Conservation (phyloP, 2,888 invertebrate genomes). For the Cremastinae sp. region DNA sequence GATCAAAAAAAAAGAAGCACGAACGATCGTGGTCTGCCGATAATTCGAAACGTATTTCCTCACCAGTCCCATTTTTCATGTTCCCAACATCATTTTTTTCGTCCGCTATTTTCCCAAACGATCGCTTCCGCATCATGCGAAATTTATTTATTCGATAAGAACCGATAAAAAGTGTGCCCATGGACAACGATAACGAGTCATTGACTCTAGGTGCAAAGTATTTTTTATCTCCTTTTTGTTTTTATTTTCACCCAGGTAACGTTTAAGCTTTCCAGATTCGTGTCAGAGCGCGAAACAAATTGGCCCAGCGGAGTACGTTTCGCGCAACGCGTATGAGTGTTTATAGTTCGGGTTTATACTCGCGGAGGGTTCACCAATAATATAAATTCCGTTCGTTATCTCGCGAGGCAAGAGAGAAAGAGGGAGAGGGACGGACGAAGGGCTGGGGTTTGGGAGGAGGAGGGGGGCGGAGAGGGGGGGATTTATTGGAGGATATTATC, state of each 20-base stretch:
- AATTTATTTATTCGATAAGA: too few relatives aligned
- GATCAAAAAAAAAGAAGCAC: too few relatives aligned
- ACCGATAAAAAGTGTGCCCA: too few relatives aligned
- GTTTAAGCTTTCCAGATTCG: conserved; percentile 4
- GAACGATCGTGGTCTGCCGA: too few relatives aligned
- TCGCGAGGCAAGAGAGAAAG: conserved; percentile 26
- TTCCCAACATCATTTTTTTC: too few relatives aligned
- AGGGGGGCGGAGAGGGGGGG: conserved; percentile 47
- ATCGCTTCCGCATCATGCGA: too few relatives aligned
- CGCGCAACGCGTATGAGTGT: conserved; percentile 67
- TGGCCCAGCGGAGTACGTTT: conserved; percentile 72
- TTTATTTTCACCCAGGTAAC: background rate
- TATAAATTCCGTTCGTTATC: conserved; percentile 78
- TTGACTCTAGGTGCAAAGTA: too few relatives aligned
- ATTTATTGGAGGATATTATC: conserved; percentile 80
- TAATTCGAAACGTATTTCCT: too few relatives aligned
- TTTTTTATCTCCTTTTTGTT: background rate
- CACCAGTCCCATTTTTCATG: too few relatives aligned
- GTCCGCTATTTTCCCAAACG: too few relatives aligned
- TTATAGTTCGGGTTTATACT: conserved; percentile 62
- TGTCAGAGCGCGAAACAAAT: conserved; percentile 70
- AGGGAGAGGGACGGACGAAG: conserved; percentile 11
- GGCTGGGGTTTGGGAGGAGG: conserved; percentile 65
- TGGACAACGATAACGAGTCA: too few relatives aligned
- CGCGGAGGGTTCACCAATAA: conserved; percentile 70